Percentiles rank a stretch among this genome's conserved stretches.
Evolutionary conservation across 1,140 invertebrate species (phyloP).

Genomic region (Bombyx mandarina): DNA sequence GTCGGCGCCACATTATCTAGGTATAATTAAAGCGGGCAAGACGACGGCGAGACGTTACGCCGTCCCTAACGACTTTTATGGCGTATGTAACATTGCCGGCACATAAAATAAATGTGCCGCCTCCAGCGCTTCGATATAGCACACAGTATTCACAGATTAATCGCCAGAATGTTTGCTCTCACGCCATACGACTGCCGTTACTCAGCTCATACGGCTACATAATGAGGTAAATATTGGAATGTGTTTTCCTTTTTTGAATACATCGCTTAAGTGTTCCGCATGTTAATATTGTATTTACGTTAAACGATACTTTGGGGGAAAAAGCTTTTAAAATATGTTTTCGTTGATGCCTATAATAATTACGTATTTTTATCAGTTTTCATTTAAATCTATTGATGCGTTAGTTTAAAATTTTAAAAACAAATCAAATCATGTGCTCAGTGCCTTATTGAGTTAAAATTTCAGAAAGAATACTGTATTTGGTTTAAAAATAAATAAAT

Average conservation of each 20-base stretch:
- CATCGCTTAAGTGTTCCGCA: too few relatives aligned
- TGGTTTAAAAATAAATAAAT: too few relatives aligned
- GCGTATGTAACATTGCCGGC: conserved; percentile 67
- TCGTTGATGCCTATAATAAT: too few relatives aligned
- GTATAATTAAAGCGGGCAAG: conserved; percentile 65
- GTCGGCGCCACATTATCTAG: conserved; percentile 51
- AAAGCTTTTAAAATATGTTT: too few relatives aligned
- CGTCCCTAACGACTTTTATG: conserved; percentile 68
- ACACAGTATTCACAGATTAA: conserved; percentile 57
- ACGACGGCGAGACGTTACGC: conserved; percentile 64
- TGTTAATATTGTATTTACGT: too few relatives aligned
- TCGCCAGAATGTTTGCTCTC: conserved; percentile 61
- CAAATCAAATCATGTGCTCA: too few relatives aligned
- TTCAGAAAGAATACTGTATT: too few relatives aligned
- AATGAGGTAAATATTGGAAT: conserved; percentile 37
- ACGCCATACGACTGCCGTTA: conserved; percentile 41
- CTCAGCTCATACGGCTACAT: conserved; percentile 39
- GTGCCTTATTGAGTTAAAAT: too few relatives aligned
- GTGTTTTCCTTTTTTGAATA: conserved; percentile 9
- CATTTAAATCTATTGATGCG: too few relatives aligned
- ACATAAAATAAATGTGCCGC: conserved; percentile 70
- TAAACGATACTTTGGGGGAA: too few relatives aligned
- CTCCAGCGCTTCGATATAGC: conserved; percentile 53
- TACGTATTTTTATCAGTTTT: too few relatives aligned
- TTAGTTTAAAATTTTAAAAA: too few relatives aligned